phyloP scores from a whole-genome alignment of 1,140 invertebrate species.

The Platorchestia sp. region DNA sequence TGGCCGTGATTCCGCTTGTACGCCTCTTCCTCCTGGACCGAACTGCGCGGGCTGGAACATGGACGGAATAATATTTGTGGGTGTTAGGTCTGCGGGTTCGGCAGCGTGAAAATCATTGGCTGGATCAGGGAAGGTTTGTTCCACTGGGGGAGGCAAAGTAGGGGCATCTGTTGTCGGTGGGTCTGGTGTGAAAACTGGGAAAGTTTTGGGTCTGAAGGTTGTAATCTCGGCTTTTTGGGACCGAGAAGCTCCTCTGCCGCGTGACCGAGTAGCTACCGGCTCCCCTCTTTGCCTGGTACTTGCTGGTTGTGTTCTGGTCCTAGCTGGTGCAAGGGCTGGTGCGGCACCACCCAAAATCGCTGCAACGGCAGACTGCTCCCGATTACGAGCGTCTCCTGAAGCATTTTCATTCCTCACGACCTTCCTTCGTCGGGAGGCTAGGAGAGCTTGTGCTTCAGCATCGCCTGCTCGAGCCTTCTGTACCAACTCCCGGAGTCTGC shows the following conservation, averaged over 20 bases:
- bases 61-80: constrained; percentile 39
- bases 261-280: neutral
- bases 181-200: constrained; percentile 31
- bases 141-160: neutral
- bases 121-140: neutral
- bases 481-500: constrained; percentile 57
- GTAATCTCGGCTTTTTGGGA: neutral
- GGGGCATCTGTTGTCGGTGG: constrained; percentile 55
- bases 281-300: constrained; percentile 49
- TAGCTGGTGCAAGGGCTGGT: constrained; percentile 19
- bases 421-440: constrained; percentile 57
- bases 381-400: neutral
- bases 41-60: constrained; percentile 38
- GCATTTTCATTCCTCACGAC: neutral
- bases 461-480: constrained; percentile 58
- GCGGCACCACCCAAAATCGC: constrained; percentile 29
- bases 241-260: neutral
- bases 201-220: constrained; percentile 45
- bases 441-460: constrained; percentile 44
- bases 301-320: neutral
- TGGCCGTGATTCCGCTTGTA: neutral
- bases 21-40: neutral
- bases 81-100: neutral
- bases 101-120: neutral
- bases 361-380: constrained; percentile 18